Evolutionary conservation across 1,140 invertebrate species (phyloP), one percentile per base, ranked within the genome.

Genomic region (Archegozetes longisetosus): DNA sequence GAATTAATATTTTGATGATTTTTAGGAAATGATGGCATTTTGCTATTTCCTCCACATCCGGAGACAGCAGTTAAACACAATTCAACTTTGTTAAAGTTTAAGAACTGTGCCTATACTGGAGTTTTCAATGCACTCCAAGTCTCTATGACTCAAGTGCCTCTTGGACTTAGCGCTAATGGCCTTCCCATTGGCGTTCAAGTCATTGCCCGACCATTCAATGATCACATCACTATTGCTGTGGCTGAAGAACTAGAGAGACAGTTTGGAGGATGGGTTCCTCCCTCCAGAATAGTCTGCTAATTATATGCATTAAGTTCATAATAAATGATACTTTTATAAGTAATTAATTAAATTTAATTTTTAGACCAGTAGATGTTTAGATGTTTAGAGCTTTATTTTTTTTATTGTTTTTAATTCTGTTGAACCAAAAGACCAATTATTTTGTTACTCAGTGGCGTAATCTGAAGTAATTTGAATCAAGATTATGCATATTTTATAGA

Each of bases 21-120:
- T 9, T 40, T 68, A 4, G 64, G 62, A 0, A 14, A 83, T 2
- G 78, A 90, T 72, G 88, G 86, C 0, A 80, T 96, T 6, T 73
- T 96, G 2, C 68, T 96, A 32, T 93, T 85, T 71, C 88, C 90
- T 24, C 82, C 84, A 1, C 81, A 84, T 61, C 87, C 91, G 0
- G 77, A 76, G 22, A 73, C 84, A n/a, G 88, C 90, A 1, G 83
- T 82, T 4, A 87, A 88, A 69, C 91, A 95, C 74, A 83, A 84
- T 68, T 79, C 84, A 52, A 78, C 84, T 29, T 78, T 88, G 63
- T 73, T 88, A 2, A 79, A 84, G 55, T 83, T 87, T 1, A 86
- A 80, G 68, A 93, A 95, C 73, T 92, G 92, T 72, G 77, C 80
- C 4, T 91, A 94, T 70, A 91, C 86, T 71, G 83, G 80, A 26